Conservation (phyloP, 30 jellyfish, hydroid and myxozoan species). For the Hydractinia echinata region DNA sequence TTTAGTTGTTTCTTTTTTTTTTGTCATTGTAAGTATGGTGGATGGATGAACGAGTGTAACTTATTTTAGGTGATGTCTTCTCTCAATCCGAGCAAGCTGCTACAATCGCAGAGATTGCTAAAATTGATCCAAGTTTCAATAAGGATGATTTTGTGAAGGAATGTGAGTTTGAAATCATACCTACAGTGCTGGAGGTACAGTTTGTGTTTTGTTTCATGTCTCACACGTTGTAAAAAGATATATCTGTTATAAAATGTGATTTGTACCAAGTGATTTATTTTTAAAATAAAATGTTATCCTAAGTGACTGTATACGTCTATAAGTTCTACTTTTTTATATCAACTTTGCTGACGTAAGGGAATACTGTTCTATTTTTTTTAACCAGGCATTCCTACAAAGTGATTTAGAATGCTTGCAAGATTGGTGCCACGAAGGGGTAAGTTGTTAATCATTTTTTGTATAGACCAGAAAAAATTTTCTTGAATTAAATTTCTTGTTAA, state of each 20-base stretch:
- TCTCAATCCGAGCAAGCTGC: slow-evolving; percentile 91
- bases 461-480: no score
- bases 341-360: not conserved
- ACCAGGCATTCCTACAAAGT: slow-evolving; percentile 78
- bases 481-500: no score
- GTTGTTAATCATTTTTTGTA: not conserved
- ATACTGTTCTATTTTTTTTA: not conserved
- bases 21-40: not conserved
- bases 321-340: not conserved
- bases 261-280: not conserved
- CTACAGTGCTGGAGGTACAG: slow-evolving; percentile 89
- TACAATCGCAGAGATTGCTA: slow-evolving; percentile 79
- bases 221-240: not conserved
- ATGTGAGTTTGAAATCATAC: slow-evolving; percentile 87
- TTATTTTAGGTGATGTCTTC: slow-evolving; percentile 68
- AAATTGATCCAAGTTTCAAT: slow-evolving; percentile 80
- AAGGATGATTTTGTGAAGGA: slow-evolving; percentile 72
- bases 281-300: no score
- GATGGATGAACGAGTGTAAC: not conserved
- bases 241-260: not conserved
- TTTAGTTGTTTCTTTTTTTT: not conserved
- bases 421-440: slow-evolving; percentile 97
- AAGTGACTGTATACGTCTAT: not conserved
- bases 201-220: not conserved
- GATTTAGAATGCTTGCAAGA: slow-evolving; percentile 84